Evolutionary conservation across 1,140 invertebrate species (phyloP).

Genomic region (Popillia japonica): DNA sequence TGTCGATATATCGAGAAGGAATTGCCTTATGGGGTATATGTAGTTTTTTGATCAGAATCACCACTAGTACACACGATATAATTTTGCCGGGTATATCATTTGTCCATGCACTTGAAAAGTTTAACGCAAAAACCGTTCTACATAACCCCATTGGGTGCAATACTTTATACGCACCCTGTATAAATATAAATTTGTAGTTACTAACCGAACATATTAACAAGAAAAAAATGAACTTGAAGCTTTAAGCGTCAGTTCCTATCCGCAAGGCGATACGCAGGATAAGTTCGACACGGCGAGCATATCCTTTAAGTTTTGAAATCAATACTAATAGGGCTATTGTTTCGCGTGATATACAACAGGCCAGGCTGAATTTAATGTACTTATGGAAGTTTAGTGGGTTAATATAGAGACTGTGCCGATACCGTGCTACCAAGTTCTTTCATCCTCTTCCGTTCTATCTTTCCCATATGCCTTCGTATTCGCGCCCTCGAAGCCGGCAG

Average conservation of each 20-base stretch:
- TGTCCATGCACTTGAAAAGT: too few relatives aligned
- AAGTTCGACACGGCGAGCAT: background rate
- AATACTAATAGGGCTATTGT: constrained; percentile 25
- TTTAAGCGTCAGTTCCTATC: background rate
- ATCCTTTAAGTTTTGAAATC: constrained; percentile 22
- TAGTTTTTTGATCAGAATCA: too few relatives aligned
- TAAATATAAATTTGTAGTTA: too few relatives aligned
- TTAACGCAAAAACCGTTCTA: too few relatives aligned
- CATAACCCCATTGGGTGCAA: too few relatives aligned
- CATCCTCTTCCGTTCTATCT: background rate
- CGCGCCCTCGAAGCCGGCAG: background rate
- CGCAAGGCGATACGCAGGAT: background rate
- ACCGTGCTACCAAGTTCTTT: background rate
- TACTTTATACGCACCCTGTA: too few relatives aligned
- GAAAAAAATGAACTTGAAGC: background rate
- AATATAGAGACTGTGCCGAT: background rate
- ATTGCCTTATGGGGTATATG: too few relatives aligned
- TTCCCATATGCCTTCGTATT: background rate
- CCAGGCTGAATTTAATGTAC: constrained; percentile 20
- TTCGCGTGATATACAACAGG: constrained; percentile 1
- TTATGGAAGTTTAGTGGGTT: constrained; percentile 29
- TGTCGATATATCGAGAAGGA: too few relatives aligned
- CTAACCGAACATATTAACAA: background rate
- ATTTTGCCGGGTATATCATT: too few relatives aligned
- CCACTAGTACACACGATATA: too few relatives aligned